Base-by-base conservation (phyloP, 2,888 invertebrate genomes). In the Brachylomia viminalis region DNA sequence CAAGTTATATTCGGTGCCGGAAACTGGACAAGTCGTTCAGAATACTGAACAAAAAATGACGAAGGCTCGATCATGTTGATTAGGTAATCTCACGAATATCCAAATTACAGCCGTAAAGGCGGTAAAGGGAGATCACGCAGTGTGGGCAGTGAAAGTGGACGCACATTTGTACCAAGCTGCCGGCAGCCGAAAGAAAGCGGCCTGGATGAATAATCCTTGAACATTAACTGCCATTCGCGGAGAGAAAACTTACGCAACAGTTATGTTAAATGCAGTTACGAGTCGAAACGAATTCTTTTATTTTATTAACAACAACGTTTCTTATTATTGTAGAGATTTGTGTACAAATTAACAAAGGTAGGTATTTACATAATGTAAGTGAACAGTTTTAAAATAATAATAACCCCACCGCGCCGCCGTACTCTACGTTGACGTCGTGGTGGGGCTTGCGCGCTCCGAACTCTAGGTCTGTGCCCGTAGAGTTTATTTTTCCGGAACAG, bases 101-200 rank as follows among this genome's bases (percentile, higher is more conserved):
- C 71, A 75, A 85, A 83, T 77, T 61, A 65, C n/a, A 47, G 45
- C 72, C 80, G 67, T 80, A 71, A 74, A 82, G 68, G 85, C 72
- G 79, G 67, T 80, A 72, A 74, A 82, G 72, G 85, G 70, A 80
- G 81, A 85, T 71, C 69, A 77, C 58, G 81, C 77, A 58, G 52
- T 65, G 56, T 77, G 72, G 72, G 72, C 68, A 90, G 91, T 90
- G 92, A 92, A 92, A 92, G 92, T 91, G 81, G 83, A 87, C 72
- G 68, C 58, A 42, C 56, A 74, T 62, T 59, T 66, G 59, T 69
- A 62, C 33, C 66, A 71, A 77, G 72, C 74, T 76, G 78, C 82
- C 82, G 83, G 68, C 78, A 75, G 76, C 82, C 78, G 82, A 88
- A 92, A 87, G 93, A 93, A 93, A 93, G 92, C 90, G 86, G 80